Evolutionary conservation across 2,113 vertebrate genomes (phyloP), one percentile per base, ranked within the genome.

Genomic region (Cyanoliseus patagonus): DNA sequence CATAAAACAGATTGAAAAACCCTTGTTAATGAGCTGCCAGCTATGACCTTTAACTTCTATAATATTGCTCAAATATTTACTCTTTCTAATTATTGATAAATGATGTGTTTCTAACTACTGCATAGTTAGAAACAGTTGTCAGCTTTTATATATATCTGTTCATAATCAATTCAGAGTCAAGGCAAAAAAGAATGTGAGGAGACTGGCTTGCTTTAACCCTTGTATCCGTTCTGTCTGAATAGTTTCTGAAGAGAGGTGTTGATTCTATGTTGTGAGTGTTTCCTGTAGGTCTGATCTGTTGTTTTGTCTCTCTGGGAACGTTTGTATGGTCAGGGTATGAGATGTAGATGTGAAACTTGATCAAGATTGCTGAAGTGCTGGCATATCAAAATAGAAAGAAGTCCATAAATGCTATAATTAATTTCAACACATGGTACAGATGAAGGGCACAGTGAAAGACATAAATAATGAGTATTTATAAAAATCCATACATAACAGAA

Each of bases 1-100:
- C 23, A n/a, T 87, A 6, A 37, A 79, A 63, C 10, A 37, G 3
- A 28, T 28, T 47, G 52, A 53, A 84, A 87, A 88, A 11, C 20
- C 22, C 25, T 73, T 80, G 44, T 41, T 83, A 90, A 33, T 80
- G 72, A 90, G 49, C 44, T 85, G 47, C 46, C 67, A 86, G 46
- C 53, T 77, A 9, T 88, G 75, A 63, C 64, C 46, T 86, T 78
- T 82, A 39, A 49, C 59, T 88, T 83, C 63, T 74, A 3, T 79
- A 90, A 62, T 74, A 46, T 35, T 83, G 37, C 27, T 83, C 75
- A 96, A 90, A 74, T 96, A 93, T 91, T 95, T 90, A 67, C 76
- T 94, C 35, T 35, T 84, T 91, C n/a, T 88, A 53, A 35, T 19
- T 76, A 6, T 77, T 92, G 85, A 77, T 96, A 85, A 70, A 57